Evolutionary conservation across 2,888 invertebrate species (phyloP).

Genomic region (Chaitophorus viminalis): DNA sequence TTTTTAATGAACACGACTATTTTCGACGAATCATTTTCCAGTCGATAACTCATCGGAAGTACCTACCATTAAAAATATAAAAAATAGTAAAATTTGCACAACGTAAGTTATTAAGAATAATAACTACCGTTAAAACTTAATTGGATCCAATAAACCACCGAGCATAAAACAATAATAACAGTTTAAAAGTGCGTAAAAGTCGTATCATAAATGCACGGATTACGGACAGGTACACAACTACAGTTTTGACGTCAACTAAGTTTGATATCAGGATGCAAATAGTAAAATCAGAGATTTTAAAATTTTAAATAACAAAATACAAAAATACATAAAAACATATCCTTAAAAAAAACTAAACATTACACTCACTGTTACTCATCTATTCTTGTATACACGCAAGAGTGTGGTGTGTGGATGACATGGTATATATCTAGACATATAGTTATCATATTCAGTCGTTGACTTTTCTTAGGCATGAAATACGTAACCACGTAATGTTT

Average conservation of each 20-base stretch:
- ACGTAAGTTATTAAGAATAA: slow-evolving; percentile 26
- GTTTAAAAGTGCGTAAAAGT: too few species aligned
- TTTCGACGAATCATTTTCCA: slow-evolving; percentile 46
- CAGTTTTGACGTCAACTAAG: too few species aligned
- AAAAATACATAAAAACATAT: too few species aligned
- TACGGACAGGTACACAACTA: too few species aligned
- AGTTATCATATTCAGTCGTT: neutral
- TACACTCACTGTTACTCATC: too few species aligned
- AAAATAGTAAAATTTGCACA: neutral
- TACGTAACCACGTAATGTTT: neutral
- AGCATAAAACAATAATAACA: too few species aligned
- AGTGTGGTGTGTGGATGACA: neutral
- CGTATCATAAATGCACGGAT: too few species aligned
- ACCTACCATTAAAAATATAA: slow-evolving; percentile 3
- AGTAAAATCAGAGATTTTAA: too few species aligned
- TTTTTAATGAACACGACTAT: slow-evolving; percentile 7
- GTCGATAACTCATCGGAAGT: slow-evolving; percentile 27
- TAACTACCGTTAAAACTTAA: slow-evolving; percentile 18
- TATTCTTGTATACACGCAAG: neutral
- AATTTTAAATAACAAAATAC: too few species aligned
- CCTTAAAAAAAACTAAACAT: too few species aligned
- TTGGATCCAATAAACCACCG: neutral
- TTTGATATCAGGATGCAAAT: too few species aligned
- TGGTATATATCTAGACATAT: too few species aligned
- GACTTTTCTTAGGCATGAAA: neutral